Conservation (phyloP, 92 coral and sea anemone genomes). For the Desmophyllum pertusum region DNA sequence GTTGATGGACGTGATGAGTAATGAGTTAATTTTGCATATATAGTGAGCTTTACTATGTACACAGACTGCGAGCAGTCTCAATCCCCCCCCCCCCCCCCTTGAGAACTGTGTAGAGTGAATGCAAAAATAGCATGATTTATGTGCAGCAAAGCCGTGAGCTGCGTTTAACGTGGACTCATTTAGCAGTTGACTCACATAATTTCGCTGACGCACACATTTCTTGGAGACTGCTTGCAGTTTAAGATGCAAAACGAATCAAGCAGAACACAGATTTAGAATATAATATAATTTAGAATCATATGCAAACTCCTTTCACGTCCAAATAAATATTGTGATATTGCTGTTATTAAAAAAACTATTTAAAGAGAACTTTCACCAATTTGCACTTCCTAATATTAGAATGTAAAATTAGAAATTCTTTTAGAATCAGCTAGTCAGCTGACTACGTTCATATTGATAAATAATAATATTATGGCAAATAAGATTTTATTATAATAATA, state of each 20-base stretch:
- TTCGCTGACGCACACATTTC: too few relatives aligned
- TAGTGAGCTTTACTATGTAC: neutral
- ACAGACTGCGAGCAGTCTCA: neutral
- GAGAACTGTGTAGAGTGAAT: neutral
- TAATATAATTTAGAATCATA: neutral
- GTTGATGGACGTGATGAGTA: neutral
- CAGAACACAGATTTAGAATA: neutral
- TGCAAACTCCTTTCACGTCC: neutral
- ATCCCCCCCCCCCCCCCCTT: too few relatives aligned
- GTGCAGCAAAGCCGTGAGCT: neutral
- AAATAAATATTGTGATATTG: neutral
- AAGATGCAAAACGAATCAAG: neutral
- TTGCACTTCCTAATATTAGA: neutral
- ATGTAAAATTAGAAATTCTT: neutral
- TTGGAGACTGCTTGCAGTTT: too few relatives aligned
- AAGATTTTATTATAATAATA: neutral
- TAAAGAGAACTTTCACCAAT: slow-evolving; percentile 8
- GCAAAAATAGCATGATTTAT: neutral
- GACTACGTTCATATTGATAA: neutral
- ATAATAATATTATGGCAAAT: slow-evolving; percentile 2
- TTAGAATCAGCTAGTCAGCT: neutral
- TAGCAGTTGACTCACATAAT: too few relatives aligned
- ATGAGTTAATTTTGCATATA: neutral
- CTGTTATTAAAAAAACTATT: neutral
- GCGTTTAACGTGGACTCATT: too few relatives aligned